A percentile compares a stretch with the other conserved stretches of the same genome.
phyloP scores from a whole-genome alignment of 2,113 vertebrate species.

The Apodemus sylvaticus region DNA sequence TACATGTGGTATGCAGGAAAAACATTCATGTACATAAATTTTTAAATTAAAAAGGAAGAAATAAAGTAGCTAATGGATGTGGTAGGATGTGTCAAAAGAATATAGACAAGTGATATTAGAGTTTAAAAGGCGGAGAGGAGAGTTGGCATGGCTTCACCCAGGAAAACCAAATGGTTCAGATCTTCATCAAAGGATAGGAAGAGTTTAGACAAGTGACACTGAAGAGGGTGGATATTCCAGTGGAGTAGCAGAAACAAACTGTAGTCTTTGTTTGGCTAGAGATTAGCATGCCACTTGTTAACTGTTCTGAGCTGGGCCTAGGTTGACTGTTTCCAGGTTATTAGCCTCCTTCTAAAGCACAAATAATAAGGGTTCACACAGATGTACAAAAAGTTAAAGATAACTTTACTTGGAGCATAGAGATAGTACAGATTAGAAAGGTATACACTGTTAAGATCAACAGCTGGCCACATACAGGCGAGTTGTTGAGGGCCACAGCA shows the following conservation, averaged over 20 bases:
- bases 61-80: neutral
- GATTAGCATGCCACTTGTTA: neutral
- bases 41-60: neutral
- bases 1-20: neutral
- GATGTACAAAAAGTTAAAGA: neutral
- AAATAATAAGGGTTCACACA: neutral
- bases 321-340: neutral
- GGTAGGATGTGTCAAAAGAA: conserved; percentile 29
- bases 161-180: conserved; percentile 11
- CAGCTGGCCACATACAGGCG: neutral
- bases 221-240: conserved; percentile 3
- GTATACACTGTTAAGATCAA: neutral
- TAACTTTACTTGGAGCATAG: neutral
- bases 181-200: neutral
- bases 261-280: neutral
- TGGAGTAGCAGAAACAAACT: neutral
- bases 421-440: neutral
- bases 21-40: neutral
- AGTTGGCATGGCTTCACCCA: neutral
- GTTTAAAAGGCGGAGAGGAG: neutral
- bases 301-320: neutral
- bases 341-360: neutral
- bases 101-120: neutral
- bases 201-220: neutral
- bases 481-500: neutral